Base-by-base conservation (phyloP, 2,888 invertebrate species). In the Prostheceraeus crozeri region DNA sequence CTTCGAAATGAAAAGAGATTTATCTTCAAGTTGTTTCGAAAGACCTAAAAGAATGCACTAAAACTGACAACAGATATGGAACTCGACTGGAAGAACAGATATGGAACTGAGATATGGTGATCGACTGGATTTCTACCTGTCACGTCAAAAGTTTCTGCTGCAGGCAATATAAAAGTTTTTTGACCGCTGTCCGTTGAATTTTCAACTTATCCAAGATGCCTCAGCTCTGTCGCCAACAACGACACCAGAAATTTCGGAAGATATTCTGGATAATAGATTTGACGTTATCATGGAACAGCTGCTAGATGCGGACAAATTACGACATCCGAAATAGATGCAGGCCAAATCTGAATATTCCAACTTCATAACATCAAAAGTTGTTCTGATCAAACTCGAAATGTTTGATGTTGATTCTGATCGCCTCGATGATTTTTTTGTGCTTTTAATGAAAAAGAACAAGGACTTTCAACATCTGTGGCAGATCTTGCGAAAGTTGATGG, bases 341-440 rank as follows among this genome's bases (percentile, higher is more conserved):
- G 48, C 23, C n/a, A n/a, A n/a, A n/a, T n/a, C n/a, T n/a, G n/a
- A 48, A 19, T 48, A 48, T 48, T 48, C 14, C 16, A 23, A 48
- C 19, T 48, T 48, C 19, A 23, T 48, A n/a, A n/a, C n/a, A n/a
- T 25, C 25, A 25, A 11, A 10, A 25, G 23, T 30, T 30, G 19
- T 30, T 6, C 8, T 28, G 6, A 4, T 4, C 25, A 48, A 48
- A 21, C 19, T 48, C 8, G 28, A 48, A 21, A 21, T n/a, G 3
- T 48, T 48, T 25, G 19, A 48, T 25, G 10, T 48, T 4, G 48
- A 48, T 48, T 25, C 25, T 28, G 48, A 48, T 19, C 48, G 23
- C 19, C 48, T 48, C 14, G 48, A 48, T 16, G 8, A 10, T 4
- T 21, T 48, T 25, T 48, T 28, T 48, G 48, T 48, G n/a, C 19